These are phyloP conservation scores for Trypoxylus dichotomus DNA, from an alignment of 1,140 invertebrate species.

Conservation along the genomic window DNA sequence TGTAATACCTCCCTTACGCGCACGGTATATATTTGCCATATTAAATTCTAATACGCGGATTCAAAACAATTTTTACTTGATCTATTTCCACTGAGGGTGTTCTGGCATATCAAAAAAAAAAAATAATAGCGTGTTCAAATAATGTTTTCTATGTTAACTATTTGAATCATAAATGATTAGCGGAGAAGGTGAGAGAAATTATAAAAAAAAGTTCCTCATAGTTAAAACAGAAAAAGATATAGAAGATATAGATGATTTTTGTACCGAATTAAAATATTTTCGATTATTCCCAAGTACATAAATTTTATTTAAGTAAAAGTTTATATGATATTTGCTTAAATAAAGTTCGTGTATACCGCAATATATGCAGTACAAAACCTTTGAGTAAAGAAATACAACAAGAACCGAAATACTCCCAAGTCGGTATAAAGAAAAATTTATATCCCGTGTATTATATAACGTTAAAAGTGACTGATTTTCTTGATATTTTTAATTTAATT, in stretches of 20 bases:
- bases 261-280: background rate
- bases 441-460: background rate
- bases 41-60: too few relatives aligned
- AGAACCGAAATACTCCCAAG: background rate
- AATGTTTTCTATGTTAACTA: background rate
- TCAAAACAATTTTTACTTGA: too few relatives aligned
- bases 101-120: background rate
- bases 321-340: too few relatives aligned
- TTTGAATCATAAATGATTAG: background rate
- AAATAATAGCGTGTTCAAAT: background rate
- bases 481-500: background rate
- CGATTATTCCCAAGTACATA: background rate
- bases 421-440: background rate
- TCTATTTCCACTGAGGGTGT: too few relatives aligned
- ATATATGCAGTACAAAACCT: background rate
- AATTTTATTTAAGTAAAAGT: background rate
- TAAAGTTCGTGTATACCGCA: background rate
- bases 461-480: slow-evolving; percentile 1
- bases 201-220: background rate
- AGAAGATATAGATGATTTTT: background rate
- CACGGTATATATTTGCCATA: too few relatives aligned
- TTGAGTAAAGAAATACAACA: background rate
- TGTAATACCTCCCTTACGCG: too few relatives aligned
- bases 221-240: background rate
- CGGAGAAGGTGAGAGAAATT: background rate